These are phyloP conservation scores for Matsumyia berberina DNA, from an alignment of 2,888 invertebrate species.

Conservation along the genomic window DNA sequence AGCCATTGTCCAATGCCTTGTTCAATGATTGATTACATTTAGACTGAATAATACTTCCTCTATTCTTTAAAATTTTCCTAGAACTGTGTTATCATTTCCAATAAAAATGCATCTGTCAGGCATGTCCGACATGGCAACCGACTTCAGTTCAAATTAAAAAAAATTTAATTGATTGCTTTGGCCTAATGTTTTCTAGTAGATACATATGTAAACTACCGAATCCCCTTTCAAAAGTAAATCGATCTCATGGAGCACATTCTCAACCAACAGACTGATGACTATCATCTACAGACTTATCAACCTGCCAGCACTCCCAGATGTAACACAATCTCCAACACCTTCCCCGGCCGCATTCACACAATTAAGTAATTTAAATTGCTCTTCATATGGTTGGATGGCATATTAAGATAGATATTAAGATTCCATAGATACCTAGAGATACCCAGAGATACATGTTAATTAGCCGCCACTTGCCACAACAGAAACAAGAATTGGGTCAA, in stretches of 20 bases:
- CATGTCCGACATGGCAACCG: too few species aligned
- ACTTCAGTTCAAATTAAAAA: too few species aligned
- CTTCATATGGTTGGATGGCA: slow-evolving; percentile 8
- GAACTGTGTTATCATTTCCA: too few species aligned
- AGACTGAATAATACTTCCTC: too few species aligned
- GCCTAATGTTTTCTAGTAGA: too few species aligned
- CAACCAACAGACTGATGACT: neutral
- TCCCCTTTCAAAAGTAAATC: too few species aligned
- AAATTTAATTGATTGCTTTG: too few species aligned
- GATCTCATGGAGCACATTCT: slow-evolving; percentile 9
- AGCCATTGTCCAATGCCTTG: too few species aligned
- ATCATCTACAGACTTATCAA: neutral
- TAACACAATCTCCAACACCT: slow-evolving; percentile 43
- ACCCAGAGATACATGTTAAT: slow-evolving; percentile 50
- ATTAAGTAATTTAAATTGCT: slow-evolving; percentile 48
- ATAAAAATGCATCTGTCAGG: too few species aligned
- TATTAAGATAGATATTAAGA: slow-evolving; percentile 29
- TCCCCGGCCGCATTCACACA: slow-evolving; percentile 25
- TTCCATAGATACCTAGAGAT: slow-evolving; percentile 2
- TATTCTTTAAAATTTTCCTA: too few species aligned
- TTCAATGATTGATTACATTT: too few species aligned
- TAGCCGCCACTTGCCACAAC: slow-evolving; percentile 28
- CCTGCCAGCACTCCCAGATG: slow-evolving; percentile 9
- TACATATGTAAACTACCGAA: too few species aligned
- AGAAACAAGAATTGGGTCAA: slow-evolving; percentile 30